Evolutionary conservation across 2,113 vertebrate species (phyloP), one percentile per base, ranked within the genome.

Genomic region (Pelecanoides urinatrix): DNA sequence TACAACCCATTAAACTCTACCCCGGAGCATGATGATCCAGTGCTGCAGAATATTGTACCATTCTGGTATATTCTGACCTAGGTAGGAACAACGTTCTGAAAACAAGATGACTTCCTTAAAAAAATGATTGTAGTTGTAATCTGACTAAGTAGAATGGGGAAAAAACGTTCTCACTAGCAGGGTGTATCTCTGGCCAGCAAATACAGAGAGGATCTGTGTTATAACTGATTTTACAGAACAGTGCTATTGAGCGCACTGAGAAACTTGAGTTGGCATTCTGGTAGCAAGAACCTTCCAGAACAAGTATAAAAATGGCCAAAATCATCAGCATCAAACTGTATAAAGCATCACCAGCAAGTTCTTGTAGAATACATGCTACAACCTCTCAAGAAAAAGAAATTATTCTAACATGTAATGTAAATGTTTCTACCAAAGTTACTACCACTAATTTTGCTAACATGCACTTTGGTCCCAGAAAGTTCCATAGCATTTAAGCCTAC

Each of bases 211-310:
- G 36, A 44, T 82, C 84, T 95, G 53, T 92, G 49, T 91, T 93
- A 78, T 91, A 95, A 92, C 78, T 42, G 70, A 76, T 90, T 95
- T 93, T 78, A 85, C 89, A 94, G 93, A 96, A 78, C 59, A 84
- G 56, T 3, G 1, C n/a, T 72, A 61, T 82, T 90, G 58, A 92
- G 65, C 13, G 3, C 62, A 45, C 70, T 61, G 73, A 85, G 86
- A 92, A 96, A 95, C 52, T 72, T 78, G 40, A 87, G 76, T 26
- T 85, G 87, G 66, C 21, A 4, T 91, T 95, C 84, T 49, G 7
- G 56, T 63, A 81, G 68, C 13, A 61, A 72, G 73, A 74, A 61
- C 52, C 49, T 94, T 96, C 91, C 94, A 95, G 84, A 10, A 82
- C 23, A 87, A 95, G 87, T 87, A 91, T 59, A 85, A 91, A 89